Conservation (phyloP, 2,113 vertebrate species). For the Corydoras maculifer region DNA sequence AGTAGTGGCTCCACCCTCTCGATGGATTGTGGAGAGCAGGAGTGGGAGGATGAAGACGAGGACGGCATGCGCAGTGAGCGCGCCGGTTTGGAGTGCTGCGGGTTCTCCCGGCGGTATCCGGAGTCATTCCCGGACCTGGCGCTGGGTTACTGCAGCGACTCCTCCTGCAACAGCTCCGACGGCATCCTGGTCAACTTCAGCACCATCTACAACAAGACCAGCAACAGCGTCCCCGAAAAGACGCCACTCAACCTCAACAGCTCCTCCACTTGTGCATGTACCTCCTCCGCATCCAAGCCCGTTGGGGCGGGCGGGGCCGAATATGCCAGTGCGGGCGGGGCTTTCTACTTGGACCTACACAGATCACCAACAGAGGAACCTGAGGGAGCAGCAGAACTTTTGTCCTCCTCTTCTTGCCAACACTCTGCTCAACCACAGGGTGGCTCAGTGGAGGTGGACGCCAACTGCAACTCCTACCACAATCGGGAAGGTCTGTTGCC, state of each 20-base stretch:
- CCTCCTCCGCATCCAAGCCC: constrained; percentile 74
- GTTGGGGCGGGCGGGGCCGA: constrained; percentile 24
- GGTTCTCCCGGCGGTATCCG: constrained; percentile 70
- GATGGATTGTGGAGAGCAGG: constrained; percentile 78
- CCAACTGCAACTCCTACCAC: constrained; percentile 91
- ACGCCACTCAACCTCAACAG: constrained; percentile 76
- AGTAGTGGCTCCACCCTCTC: constrained; percentile 80
- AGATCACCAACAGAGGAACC: constrained; percentile 81
- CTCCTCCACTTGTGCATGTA: constrained; percentile 71
- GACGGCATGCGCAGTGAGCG: constrained; percentile 64
- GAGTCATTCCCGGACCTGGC: constrained; percentile 74
- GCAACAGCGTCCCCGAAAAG: constrained; percentile 67
- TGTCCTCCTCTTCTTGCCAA: constrained; percentile 68
- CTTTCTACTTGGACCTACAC: constrained; percentile 94
- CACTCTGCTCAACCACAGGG: constrained; percentile 63
- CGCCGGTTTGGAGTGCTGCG: constrained; percentile 69
- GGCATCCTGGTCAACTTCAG: constrained; percentile 94
- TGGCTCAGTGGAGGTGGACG: constrained; percentile 74
- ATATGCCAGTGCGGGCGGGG: constrained; percentile 54
- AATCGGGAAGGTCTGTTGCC: constrained; percentile 60
- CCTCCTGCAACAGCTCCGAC: constrained; percentile 91
- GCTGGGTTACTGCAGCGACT: constrained; percentile 84
- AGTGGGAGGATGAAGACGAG: constrained; percentile 70
- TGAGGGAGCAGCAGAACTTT: constrained; percentile 61
- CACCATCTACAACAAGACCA: constrained; percentile 90